A percentile compares a stretch with the other conserved stretches of the same genome.
These are phyloP conservation scores for Aramus guarauna DNA, from an alignment of 2,113 vertebrate genomes.

Conservation along the genomic window DNA sequence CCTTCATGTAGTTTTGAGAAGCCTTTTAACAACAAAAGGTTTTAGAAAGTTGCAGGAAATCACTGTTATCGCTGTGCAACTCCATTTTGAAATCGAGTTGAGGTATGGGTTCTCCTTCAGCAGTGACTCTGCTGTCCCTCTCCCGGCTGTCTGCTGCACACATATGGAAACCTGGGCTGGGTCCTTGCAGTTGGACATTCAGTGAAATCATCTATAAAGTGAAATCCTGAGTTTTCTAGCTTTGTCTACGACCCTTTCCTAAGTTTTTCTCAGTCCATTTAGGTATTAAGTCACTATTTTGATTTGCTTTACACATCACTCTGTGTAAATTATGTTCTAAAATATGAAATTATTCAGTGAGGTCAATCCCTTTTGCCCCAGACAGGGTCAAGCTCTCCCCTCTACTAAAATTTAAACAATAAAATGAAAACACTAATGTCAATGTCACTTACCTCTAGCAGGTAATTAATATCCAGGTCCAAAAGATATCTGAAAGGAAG, in stretches of 20 bases:
- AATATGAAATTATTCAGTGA: neutral
- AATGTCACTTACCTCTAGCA: neutral
- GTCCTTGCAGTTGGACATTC: neutral
- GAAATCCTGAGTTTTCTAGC: neutral
- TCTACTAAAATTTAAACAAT: neutral
- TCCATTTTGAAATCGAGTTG: accelerated
- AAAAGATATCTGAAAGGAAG: neutral
- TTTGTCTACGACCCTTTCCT: neutral
- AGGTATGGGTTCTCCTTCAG: neutral
- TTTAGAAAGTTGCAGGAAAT: neutral
- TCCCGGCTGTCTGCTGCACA: accelerated
- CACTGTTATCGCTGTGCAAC: neutral
- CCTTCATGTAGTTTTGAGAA: neutral
- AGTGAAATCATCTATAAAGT: neutral
- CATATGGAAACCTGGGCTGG: neutral
- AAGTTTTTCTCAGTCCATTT: neutral
- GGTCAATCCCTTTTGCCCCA: neutral
- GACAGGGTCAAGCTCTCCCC: neutral
- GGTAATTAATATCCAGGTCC: neutral
- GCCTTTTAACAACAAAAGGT: neutral
- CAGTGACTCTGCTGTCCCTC: neutral
- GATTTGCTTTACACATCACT: neutral
- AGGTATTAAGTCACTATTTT: neutral
- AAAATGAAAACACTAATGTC: neutral
- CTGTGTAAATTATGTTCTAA: neutral